phyloP scores from a whole-genome alignment of 2,113 vertebrate genomes.

The Brachyistius frenatus region DNA sequence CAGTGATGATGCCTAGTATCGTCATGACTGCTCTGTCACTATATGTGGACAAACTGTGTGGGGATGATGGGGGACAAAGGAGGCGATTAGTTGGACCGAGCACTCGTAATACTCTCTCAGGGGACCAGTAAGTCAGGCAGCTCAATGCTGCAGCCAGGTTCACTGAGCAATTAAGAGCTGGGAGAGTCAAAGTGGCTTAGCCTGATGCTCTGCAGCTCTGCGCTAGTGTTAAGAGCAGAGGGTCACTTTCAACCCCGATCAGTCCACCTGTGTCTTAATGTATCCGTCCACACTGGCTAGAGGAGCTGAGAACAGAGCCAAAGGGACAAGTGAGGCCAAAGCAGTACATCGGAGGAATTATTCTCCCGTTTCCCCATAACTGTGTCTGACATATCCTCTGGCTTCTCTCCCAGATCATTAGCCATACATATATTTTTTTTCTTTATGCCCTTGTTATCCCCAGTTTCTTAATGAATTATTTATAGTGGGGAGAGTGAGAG shows the following conservation, averaged over 20 bases:
- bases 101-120: constrained; percentile 76
- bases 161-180: constrained; percentile 78
- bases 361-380: constrained; percentile 72
- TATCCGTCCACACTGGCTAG: constrained; percentile 66
- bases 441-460: constrained; percentile 77
- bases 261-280: constrained; percentile 76
- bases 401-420: constrained; percentile 75
- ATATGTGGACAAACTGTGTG: constrained; percentile 69
- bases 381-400: constrained; percentile 76
- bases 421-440: constrained; percentile 79
- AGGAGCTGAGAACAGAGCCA: constrained; percentile 62
- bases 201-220: constrained; percentile 65
- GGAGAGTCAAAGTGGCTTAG: constrained; percentile 75
- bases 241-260: constrained; percentile 81
- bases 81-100: constrained; percentile 78
- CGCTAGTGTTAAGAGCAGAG: constrained; percentile 66
- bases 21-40: constrained; percentile 57
- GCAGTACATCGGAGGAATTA: constrained; percentile 68
- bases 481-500: constrained; percentile 57
- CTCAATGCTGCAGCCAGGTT: constrained; percentile 75
- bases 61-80: constrained; percentile 72
- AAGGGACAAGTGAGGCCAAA: constrained; percentile 66
- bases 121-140: constrained; percentile 74
- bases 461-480: constrained; percentile 79
- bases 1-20: constrained; percentile 23